phyloP scores from a whole-genome alignment of 2,113 vertebrate species.

The Zosterops lateralis region DNA sequence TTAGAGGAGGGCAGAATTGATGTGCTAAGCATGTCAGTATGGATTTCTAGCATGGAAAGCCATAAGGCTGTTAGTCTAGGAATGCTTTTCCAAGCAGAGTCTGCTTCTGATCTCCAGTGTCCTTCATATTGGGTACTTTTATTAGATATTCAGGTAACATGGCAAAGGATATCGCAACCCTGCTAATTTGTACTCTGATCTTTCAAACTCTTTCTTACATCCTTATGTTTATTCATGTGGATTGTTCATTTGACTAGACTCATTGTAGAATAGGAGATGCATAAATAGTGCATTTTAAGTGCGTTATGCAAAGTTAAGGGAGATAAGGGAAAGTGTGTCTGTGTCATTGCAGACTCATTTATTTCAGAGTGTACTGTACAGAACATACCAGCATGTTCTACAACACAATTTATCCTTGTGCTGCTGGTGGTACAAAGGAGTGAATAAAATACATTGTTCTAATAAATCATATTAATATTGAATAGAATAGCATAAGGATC shows the following conservation, averaged over 20 bases:
- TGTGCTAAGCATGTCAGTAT: neutral
- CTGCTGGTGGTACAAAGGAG: conserved; percentile 2
- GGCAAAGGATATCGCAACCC: neutral
- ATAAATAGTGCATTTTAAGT: neutral
- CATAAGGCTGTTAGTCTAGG: neutral
- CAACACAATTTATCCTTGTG: neutral
- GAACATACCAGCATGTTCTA: neutral
- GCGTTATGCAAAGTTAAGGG: neutral
- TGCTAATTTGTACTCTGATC: neutral
- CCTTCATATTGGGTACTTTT: neutral
- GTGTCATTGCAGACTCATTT: conserved; percentile 17
- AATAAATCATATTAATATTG: conserved; percentile 21
- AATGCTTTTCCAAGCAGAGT: neutral
- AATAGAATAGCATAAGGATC: conserved; percentile 4
- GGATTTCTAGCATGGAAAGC: neutral
- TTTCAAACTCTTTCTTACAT: neutral
- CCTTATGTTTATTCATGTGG: conserved; percentile 4
- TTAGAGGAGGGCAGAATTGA: neutral
- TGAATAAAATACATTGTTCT: conserved; percentile 20
- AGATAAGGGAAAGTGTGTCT: neutral
- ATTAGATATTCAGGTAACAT: neutral
- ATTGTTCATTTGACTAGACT: neutral
- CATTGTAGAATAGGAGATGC: neutral
- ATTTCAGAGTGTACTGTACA: neutral
- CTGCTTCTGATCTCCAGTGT: neutral